A percentile compares a stretch with the other conserved stretches of the same genome.
These are phyloP conservation scores for Manis javanica DNA, from an alignment of 2,797 vertebrate genomes.

Conservation along the genomic window DNA sequence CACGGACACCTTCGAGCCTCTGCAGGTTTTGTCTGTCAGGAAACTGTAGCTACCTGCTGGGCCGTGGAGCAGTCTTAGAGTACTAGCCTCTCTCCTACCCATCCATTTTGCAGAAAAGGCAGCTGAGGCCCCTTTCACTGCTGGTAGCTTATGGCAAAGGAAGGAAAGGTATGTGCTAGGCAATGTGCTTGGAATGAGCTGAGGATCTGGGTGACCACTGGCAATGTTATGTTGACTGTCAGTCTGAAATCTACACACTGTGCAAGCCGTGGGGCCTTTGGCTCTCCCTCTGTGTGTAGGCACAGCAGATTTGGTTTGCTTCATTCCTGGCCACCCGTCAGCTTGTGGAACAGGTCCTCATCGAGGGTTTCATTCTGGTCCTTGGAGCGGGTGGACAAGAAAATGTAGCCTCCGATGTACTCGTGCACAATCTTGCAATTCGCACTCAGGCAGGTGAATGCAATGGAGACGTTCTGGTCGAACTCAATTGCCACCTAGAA, in stretches of 20 bases:
- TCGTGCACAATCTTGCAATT: conserved; percentile 98
- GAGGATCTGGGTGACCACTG: background rate
- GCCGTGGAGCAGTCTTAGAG: background rate
- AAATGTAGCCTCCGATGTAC: conserved; percentile 98
- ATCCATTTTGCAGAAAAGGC: background rate
- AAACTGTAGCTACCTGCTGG: background rate
- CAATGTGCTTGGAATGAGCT: background rate
- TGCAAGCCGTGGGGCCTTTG: background rate
- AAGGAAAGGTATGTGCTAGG: background rate
- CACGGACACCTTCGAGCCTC: background rate
- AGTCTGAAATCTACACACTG: background rate
- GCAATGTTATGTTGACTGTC: background rate
- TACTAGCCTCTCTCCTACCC: background rate
- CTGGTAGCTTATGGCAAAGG: background rate
- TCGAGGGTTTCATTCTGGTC: conserved; percentile 98
- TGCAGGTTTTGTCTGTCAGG: background rate
- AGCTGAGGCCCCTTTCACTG: background rate
- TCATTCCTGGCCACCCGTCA: conserved; percentile 97
- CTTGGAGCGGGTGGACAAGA: conserved; percentile 97
- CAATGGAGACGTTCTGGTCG: conserved; percentile 94
- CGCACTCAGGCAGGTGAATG: conserved; percentile 94
- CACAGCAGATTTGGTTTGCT: background rate
- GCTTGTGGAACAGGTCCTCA: conserved; percentile 98
- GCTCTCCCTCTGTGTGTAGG: background rate
- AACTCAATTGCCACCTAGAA: conserved; percentile 97